Evolutionary conservation across 2,113 vertebrate genomes (phyloP).

Genomic region (Hipposideros armiger): DNA sequence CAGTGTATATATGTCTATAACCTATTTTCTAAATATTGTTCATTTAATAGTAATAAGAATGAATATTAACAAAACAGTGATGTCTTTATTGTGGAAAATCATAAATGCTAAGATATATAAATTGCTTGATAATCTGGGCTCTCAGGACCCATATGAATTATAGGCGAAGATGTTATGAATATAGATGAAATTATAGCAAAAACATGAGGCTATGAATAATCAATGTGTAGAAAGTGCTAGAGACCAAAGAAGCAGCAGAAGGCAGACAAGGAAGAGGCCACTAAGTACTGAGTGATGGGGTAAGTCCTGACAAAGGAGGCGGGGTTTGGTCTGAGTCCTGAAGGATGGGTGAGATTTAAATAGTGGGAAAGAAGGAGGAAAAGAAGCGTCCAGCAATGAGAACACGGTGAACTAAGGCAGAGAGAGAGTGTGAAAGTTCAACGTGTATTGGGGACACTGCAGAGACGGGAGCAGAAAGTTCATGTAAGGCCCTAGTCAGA

Average conservation of each 20-base stretch:
- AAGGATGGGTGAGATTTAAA: background rate
- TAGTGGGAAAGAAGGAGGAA: background rate
- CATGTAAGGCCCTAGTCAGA: background rate
- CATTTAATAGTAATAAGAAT: background rate
- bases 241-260: background rate
- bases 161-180: background rate
- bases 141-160: conserved; percentile 10
- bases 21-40: conserved; percentile 28
- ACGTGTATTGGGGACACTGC: background rate
- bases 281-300: background rate
- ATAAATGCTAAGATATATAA: background rate
- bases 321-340: background rate
- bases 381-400: background rate
- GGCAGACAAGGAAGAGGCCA: background rate
- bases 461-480: background rate
- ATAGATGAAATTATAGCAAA: conserved; percentile 39
- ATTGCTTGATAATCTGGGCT: conserved; percentile 10
- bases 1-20: background rate
- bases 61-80: conserved; percentile 37
- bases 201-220: background rate
- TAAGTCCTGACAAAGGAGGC: background rate
- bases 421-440: background rate
- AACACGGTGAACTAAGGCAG: background rate
- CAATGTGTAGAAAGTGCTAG: background rate
- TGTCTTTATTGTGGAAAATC: conserved; percentile 3